phyloP scores from a whole-genome alignment of 2,113 vertebrate genomes.

The Cyanoliseus patagonus region DNA sequence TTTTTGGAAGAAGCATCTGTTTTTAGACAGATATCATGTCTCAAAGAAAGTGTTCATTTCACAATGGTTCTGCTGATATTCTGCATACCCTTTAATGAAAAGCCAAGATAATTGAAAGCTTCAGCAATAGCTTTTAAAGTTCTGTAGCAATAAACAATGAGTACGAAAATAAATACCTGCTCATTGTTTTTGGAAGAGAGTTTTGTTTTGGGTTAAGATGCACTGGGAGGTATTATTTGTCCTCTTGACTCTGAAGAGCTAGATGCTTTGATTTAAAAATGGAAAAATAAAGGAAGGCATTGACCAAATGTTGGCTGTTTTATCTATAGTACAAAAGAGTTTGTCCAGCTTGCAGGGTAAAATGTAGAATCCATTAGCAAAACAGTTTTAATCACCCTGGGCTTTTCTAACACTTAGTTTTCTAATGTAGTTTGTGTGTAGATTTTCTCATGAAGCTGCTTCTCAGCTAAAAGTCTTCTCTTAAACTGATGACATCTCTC shows the following conservation, averaged over 20 bases:
- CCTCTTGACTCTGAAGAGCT: not conserved
- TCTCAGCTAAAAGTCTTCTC: not conserved
- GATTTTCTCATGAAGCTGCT: not conserved
- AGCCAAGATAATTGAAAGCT: not conserved
- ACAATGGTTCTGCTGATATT: not conserved
- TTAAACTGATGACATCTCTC: not conserved
- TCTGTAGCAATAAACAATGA: not conserved
- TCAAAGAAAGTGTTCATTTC: not conserved
- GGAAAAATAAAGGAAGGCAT: not conserved
- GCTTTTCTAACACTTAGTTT: not conserved
- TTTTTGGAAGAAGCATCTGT: not conserved
- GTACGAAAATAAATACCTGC: not conserved
- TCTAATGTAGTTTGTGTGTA: not conserved
- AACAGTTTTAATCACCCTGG: not conserved
- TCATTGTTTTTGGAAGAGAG: slow-evolving; percentile 16
- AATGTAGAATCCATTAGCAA: not conserved
- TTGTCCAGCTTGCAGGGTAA: not conserved
- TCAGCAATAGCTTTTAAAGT: not conserved
- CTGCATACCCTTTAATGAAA: not conserved
- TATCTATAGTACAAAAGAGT: not conserved
- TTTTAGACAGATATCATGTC: not conserved
- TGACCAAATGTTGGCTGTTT: not conserved
- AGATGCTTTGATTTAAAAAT: not conserved
- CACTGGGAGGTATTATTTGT: not conserved
- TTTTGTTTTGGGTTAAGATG: not conserved